These are phyloP conservation scores for Epinotia bilunana DNA, from an alignment of 2,888 invertebrate species.

Conservation along the genomic window DNA sequence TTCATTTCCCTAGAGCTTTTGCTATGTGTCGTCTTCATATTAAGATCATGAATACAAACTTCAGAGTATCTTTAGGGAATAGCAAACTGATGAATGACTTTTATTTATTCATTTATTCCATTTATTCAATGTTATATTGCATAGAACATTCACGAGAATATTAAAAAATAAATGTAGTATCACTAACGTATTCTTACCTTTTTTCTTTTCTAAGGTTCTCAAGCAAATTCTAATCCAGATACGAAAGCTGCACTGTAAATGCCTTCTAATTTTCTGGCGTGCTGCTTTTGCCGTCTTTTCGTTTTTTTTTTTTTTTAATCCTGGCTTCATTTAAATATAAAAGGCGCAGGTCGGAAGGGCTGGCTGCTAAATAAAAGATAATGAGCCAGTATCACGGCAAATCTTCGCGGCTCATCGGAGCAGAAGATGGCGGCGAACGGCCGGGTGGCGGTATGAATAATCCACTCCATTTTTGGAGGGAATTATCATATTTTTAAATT, in stretches of 20 bases:
- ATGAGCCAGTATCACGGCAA: constrained; percentile 35
- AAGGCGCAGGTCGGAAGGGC: constrained; percentile 13
- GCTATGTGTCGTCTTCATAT: constrained; percentile 1
- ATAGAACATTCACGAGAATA: neutral
- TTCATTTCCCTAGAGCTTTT: constrained; percentile 21
- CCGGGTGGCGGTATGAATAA: neutral
- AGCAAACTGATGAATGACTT: constrained; percentile 14
- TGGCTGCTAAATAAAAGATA: constrained; percentile 35
- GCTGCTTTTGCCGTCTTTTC: neutral
- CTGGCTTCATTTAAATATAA: constrained; percentile 22
- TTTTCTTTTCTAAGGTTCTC: neutral
- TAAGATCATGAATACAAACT: constrained; percentile 21
- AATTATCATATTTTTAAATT: neutral
- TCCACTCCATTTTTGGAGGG: neutral
- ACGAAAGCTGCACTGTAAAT: constrained; percentile 6
- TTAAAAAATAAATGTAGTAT: neutral
- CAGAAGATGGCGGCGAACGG: constrained; percentile 45
- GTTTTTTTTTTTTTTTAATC: constrained; percentile 15
- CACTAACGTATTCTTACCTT: no score
- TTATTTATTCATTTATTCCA: no score
- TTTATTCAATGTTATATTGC: no score
- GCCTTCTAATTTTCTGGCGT: constrained; percentile 4
- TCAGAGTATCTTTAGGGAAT: constrained; percentile 24
- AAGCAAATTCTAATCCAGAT: neutral
- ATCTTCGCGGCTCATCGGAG: constrained; percentile 49